Conservation (phyloP, 2,797 vertebrate genomes). For the Cheirogaleus major region DNA sequence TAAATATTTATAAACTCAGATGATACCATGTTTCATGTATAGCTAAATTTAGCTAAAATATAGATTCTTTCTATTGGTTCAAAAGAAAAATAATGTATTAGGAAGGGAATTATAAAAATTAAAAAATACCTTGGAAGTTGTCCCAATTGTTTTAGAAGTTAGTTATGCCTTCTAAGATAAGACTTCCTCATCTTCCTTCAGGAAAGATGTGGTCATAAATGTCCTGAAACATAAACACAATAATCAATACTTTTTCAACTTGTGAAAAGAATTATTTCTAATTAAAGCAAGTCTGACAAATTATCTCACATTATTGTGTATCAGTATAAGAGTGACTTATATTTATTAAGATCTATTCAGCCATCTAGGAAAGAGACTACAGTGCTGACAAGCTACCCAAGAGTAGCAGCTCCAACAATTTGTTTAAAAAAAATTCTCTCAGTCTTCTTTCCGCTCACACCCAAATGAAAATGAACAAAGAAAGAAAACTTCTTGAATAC, state of each 20-base stretch:
- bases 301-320: not conserved
- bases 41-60: not conserved
- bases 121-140: not conserved
- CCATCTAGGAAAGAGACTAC: not conserved
- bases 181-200: not conserved
- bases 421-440: not conserved
- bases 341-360: not conserved
- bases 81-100: not conserved
- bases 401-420: not conserved
- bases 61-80: not conserved
- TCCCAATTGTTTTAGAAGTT: not conserved
- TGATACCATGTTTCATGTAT: not conserved
- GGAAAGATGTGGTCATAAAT: not conserved
- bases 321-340: not conserved
- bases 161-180: not conserved
- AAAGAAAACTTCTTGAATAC: not conserved
- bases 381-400: not conserved
- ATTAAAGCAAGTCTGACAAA: not conserved
- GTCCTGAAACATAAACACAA: not conserved
- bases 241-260: not conserved
- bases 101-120: not conserved
- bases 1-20: conserved; percentile 46
- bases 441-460: not conserved
- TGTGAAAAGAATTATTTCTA: not conserved
- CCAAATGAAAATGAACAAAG: not conserved